phyloP scores from a whole-genome alignment of 2,113 vertebrate species.

The Megaceryle maxima region DNA sequence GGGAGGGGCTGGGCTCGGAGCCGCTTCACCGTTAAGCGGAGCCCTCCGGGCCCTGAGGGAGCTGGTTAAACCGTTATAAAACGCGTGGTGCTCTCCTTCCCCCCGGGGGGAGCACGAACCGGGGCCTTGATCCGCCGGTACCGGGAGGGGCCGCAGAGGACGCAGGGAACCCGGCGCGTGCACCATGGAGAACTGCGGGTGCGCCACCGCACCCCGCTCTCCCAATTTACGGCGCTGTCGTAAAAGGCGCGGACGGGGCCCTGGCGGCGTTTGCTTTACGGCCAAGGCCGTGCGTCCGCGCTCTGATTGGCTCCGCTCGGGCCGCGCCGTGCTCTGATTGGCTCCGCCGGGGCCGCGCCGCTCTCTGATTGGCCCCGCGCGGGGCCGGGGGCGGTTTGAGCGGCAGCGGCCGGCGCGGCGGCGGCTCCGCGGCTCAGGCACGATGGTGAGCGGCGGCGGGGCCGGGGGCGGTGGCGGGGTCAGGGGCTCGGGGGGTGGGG shows the following conservation, averaged over 20 bases:
- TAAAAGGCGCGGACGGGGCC: background rate
- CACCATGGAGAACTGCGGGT: background rate
- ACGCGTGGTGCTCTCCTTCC: too few species aligned
- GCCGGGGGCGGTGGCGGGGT: background rate
- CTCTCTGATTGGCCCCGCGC: background rate
- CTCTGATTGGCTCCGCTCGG: background rate
- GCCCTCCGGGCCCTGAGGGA: too few species aligned
- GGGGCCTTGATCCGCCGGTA: background rate
- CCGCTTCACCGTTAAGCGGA: too few species aligned
- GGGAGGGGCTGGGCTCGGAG: background rate
- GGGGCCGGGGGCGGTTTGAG: conserved; percentile 28
- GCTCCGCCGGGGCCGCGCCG: background rate
- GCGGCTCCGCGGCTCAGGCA: background rate
- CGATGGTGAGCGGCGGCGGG: background rate
- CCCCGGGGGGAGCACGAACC: background rate
- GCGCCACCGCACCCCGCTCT: background rate
- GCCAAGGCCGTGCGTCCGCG: background rate
- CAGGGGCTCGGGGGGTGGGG: background rate
- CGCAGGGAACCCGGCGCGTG: background rate
- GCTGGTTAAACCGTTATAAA: background rate
- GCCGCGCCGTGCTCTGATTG: background rate
- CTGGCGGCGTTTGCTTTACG: background rate
- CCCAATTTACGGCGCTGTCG: background rate
- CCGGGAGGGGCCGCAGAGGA: background rate
- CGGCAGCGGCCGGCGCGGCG: conserved; percentile 6